Base-by-base conservation (phyloP, 2,888 invertebrate genomes). In the Cheiracanthium punctorium region DNA sequence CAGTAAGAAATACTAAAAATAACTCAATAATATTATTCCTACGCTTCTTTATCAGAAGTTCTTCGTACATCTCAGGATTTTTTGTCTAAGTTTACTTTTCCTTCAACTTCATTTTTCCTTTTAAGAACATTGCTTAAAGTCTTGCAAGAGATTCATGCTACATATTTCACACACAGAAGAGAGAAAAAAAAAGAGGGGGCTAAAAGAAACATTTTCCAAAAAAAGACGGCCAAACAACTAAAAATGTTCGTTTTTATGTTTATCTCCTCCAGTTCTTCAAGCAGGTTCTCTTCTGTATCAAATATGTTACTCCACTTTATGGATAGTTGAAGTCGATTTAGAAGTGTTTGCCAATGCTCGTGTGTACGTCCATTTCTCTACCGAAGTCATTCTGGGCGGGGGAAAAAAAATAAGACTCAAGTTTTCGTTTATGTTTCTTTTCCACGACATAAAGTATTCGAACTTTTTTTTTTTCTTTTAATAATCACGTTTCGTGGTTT, bases 221-320 rank as follows among this genome's bases (percentile, higher is more conserved):
- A 52, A 37, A 17, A 64, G 33, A 74, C 33, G 64, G 5, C 64
- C 64, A 64, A 74, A 74, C 64, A 74, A 74, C 67, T 30, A 32
- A 67, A n/a, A 67, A 58, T 58, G 58, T 24, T 17, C 20, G 24
- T 58, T 24, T 58, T 58, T 58, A 58, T 58, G 24, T 24, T 58
- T 24, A 58, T 58, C 58, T 58, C n/a, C 12, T 58, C 5, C 58
- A 58, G 24, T 58, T 24, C 24, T 58, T 58, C 14, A 58, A 58
- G 58, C 58, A 17, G n/a, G 58, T 12, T 24, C 24, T 24, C 58
- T 10, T 24, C 48, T 17, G 58, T 58, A 58, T 58, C 58, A 58
- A 2, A 7, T 5, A 17, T 24, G 8, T 58, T 58, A 2, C 17
- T 48, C n/a, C 17, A 2, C 48, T 58, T 58, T 58, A 58, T 58